These are phyloP conservation scores for Apotomis turbidana DNA, from an alignment of 2,888 invertebrate species.

Conservation along the genomic window DNA sequence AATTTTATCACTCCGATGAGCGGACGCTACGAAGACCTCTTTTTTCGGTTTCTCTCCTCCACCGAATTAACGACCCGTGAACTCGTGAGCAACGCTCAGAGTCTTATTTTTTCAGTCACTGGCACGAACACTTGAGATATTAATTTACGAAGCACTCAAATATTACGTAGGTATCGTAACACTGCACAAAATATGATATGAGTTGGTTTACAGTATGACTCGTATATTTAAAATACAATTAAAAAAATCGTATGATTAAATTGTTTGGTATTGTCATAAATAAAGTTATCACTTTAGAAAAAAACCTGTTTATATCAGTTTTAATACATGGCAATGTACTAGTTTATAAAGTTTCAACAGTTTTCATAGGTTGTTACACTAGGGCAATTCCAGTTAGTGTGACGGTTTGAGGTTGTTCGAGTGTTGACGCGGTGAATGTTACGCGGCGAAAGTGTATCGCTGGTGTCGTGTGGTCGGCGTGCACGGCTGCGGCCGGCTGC, in stretches of 20 bases:
- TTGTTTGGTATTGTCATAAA: conserved; percentile 46
- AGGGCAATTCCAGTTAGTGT: conserved; percentile 71
- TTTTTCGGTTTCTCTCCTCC: conserved; percentile 68
- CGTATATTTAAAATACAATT: conserved; percentile 14
- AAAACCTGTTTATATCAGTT: conserved; percentile 48
- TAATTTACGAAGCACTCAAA: conserved; percentile 53
- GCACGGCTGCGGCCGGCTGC: conserved; percentile 77
- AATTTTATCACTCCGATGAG: conserved; percentile 80
- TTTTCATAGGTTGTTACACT: conserved; percentile 61
- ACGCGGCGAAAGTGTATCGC: conserved; percentile 56
- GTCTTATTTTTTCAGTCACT: conserved; percentile 72
- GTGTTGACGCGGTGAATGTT: conserved; percentile 74
- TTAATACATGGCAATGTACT: conserved; percentile 44
- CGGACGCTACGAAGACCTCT: conserved; percentile 70
- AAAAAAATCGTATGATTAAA: conserved; percentile 41
- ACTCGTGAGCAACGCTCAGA: conserved; percentile 70
- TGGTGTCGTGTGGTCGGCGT: conserved; percentile 58
- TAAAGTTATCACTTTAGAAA: conserved; percentile 59
- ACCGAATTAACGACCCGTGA: conserved; percentile 78
- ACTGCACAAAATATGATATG: conserved; percentile 54
- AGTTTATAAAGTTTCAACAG: conserved; percentile 54
- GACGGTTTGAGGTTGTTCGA: conserved; percentile 71
- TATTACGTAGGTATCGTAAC: conserved; percentile 50
- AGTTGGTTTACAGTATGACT: conserved; percentile 26
- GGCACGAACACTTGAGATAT: conserved; percentile 68